Base-by-base conservation (phyloP, 2,113 vertebrate genomes). In the Manacus vitellinus region DNA sequence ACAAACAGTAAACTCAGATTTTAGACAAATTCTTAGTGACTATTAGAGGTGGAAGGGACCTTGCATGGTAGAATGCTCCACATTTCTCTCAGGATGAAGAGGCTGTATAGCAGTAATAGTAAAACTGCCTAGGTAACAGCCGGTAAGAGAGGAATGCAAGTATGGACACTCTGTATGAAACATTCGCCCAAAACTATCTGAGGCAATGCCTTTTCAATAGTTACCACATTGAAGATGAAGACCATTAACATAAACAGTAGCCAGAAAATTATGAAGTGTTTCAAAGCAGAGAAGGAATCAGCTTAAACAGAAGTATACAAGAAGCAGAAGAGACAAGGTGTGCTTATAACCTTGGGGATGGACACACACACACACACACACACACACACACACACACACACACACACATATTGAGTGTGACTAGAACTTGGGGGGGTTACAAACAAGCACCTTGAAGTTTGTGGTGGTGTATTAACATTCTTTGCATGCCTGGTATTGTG, bases 331-430 rank as follows among this genome's bases (percentile, higher is more conserved):
- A 63, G 23, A 47, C n/a, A 80, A 8, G 8, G 12, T 39, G 13
- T 51, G n/a, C 28, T 55, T 71, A 51, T 31, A 89, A 52, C 5
- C 58, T 37, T 33, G 46, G 41, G 14, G 25, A 44, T n/a, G n/a
- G n/a, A n/a, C n/a, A n/a, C 27, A 43, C 19, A 14, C 49, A 46
- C 30, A 37, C 37, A 37, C 37, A 37, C 37, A 37, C 37, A 37
- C 37, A 37, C 37, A 37, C 37, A 37, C 37, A 37, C 37, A 37
- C 37, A 37, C 37, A 37, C 37, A 37, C 37, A 37, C 37, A 46
- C 30, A 33, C 14, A 37, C 2, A 0, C 4, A 5, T 43, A 39
- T 1, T 17, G n/a, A 33, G 12, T 19, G 24, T 9, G 13, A 85
- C 44, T 20, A 88, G 24, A 78, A 79, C 17, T 21, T 35, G 3